phyloP scores from a whole-genome alignment of 2,888 invertebrate genomes.

The Scelioninae gen. 1 region DNA sequence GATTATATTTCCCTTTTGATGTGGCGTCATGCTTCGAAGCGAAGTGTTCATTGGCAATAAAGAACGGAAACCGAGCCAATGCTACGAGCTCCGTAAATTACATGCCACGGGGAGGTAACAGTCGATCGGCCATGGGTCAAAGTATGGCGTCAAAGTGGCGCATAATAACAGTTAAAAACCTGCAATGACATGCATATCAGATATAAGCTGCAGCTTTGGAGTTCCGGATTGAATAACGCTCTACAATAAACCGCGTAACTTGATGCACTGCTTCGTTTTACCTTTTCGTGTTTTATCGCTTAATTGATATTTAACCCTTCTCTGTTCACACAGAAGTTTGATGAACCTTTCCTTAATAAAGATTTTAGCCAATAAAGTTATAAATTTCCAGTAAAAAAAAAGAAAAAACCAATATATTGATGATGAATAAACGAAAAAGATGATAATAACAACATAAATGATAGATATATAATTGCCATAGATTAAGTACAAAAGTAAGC shows the following conservation, averaged over 20 bases:
- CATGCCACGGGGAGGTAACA: constrained; percentile 46
- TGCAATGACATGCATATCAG: constrained; percentile 77
- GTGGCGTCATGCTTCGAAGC: constrained; percentile 57
- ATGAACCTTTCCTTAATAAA: background rate
- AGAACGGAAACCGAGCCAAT: constrained; percentile 60
- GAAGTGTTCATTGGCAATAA: constrained; percentile 57
- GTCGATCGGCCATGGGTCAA: constrained; percentile 73
- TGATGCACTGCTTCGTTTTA: constrained; percentile 46
- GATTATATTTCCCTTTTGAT: constrained; percentile 59
- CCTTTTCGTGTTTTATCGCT: constrained; percentile 30
- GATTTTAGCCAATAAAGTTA: background rate
- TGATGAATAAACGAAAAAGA: no score
- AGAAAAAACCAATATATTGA: no score
- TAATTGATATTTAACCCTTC: constrained; percentile 55
- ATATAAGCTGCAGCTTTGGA: constrained; percentile 55
- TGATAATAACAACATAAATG: no score
- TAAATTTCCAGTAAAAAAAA: background rate
- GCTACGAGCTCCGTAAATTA: constrained; percentile 34
- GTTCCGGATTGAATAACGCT: constrained; percentile 50
- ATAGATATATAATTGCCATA: no score
- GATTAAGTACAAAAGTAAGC: no score
- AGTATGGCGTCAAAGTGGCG: constrained; percentile 74
- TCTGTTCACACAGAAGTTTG: constrained; percentile 14
- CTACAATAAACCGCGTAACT: constrained; percentile 42
- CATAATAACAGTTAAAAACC: constrained; percentile 72